Base-by-base conservation (phyloP, 2,888 invertebrate genomes). In the Chaetogeoica ovagalla region DNA sequence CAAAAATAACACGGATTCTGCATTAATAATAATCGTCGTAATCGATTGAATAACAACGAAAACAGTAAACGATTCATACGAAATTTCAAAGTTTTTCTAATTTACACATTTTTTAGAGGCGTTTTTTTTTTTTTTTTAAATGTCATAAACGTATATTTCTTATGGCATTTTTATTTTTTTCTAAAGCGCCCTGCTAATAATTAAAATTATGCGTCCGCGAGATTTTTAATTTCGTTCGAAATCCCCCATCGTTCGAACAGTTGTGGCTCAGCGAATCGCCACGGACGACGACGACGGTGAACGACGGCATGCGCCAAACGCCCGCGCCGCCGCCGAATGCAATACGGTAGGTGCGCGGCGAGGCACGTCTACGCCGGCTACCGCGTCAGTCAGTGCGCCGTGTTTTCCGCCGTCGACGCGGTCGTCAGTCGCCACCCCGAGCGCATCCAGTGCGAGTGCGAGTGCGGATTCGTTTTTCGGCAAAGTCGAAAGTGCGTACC, bases 331-430 rank as follows among this genome's bases (percentile, higher is more conserved):
- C 52, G 2, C 52, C 52, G 52, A 55, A 17, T 62, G 13, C 11
- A 48, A 1, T 13, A 9, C 11, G 48, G 15, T 15, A 15, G 59
- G 69, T 55, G 37, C 63, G 73, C 75, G 57, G 55, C n/a, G 48
- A 52, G 52, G 62, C n/a, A 37, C 77, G 68, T 62, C 60, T 69
- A 62, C 60, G 52, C 30, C 65, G 21, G 15, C 48, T 4, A 30
- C 30, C 30, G 30, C 4, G 30, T 30, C 30, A 30, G 71, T n/a
- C 69, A 77, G 77, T 77, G 69, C 57, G 65, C 52, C 62, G 77
- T 70, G 77, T 77, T 62, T 23, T 39, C 55, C 70, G 52, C 52
- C 77, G 69, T 69, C 68, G 77, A 30, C 65, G 74, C 62, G 68
- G 70, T 70, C 68, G 70, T 77, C 63, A 60, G 7, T 70, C 70